Conservation (phyloP, 2,797 vertebrate species). For the Microcaecilia unicolor region DNA sequence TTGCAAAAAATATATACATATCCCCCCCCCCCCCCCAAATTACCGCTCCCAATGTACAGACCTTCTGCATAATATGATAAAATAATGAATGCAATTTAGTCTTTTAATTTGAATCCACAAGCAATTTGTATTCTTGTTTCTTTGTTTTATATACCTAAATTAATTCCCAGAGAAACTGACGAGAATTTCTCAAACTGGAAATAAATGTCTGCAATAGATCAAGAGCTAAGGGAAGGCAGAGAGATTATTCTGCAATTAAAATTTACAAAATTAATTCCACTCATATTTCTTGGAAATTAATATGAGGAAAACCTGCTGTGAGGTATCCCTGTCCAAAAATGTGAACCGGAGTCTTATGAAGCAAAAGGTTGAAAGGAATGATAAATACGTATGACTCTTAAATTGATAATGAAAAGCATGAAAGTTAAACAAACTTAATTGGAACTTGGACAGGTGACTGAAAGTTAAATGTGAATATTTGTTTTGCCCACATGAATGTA, state of each 20-base stretch:
- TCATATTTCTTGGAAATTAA: constrained; percentile 45
- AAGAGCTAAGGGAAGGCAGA: constrained; percentile 50
- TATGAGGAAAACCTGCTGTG: constrained; percentile 13
- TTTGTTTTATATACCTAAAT: constrained; percentile 48
- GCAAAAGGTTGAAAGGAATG: constrained; percentile 10
- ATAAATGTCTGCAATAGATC: constrained; percentile 53
- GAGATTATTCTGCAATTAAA: constrained; percentile 57
- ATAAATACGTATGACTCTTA: too few species aligned
- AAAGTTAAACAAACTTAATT: constrained; percentile 25
- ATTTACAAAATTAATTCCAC: constrained; percentile 48
- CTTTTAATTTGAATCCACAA: constrained; percentile 53
- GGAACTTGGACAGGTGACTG: constrained; percentile 51
- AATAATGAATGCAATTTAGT: constrained; percentile 59
- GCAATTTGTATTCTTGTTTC: constrained; percentile 16
- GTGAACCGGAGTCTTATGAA: constrained; percentile 1
- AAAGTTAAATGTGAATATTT: constrained; percentile 36
- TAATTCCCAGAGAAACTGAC: constrained; percentile 56
- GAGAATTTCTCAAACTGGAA: constrained; percentile 51
- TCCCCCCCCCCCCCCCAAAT: too few species aligned
- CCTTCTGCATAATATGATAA: constrained; percentile 47
- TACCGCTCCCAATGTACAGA: constrained; percentile 29
- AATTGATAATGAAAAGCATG: constrained; percentile 17
- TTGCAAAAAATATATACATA: too few species aligned
- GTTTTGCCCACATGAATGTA: constrained; percentile 54
- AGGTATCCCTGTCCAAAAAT: constrained; percentile 23